A percentile compares a stretch with the other conserved stretches of the same genome.
Conservation (phyloP, 2,113 vertebrate species). For the Podiceps cristatus region DNA sequence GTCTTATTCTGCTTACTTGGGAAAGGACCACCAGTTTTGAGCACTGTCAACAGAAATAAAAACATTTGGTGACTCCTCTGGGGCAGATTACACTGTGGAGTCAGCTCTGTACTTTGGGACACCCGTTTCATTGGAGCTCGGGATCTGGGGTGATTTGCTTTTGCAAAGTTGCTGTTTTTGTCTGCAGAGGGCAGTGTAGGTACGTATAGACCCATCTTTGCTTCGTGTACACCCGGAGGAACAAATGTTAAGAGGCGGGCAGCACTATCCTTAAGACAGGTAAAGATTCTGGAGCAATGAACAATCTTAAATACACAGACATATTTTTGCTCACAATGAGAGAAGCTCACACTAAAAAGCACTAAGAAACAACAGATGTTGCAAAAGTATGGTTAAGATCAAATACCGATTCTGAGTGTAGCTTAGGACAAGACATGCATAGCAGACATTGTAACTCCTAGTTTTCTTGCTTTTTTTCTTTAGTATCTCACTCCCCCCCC, state of each 20-base stretch:
- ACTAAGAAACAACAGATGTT: neutral
- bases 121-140: neutral
- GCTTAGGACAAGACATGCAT: neutral
- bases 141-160: neutral
- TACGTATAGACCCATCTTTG: neutral
- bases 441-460: neutral
- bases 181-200: neutral
- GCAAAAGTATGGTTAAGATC: neutral
- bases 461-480: neutral
- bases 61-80: neutral
- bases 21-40: neutral
- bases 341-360: neutral
- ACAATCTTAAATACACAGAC: neutral
- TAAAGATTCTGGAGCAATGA: neutral
- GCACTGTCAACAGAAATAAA: neutral
- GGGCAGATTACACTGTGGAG: neutral
- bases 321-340: neutral
- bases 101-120: neutral
- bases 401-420: neutral
- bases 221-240: rapidly evolving
- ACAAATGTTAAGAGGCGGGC: neutral
- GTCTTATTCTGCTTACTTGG: neutral
- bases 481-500: neutral
- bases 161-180: neutral
- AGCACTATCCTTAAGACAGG: neutral